A percentile compares a stretch with the other conserved stretches of the same genome.
These are phyloP conservation scores for Cotesia typhae DNA, from an alignment of 1,140 invertebrate species.

Conservation along the genomic window DNA sequence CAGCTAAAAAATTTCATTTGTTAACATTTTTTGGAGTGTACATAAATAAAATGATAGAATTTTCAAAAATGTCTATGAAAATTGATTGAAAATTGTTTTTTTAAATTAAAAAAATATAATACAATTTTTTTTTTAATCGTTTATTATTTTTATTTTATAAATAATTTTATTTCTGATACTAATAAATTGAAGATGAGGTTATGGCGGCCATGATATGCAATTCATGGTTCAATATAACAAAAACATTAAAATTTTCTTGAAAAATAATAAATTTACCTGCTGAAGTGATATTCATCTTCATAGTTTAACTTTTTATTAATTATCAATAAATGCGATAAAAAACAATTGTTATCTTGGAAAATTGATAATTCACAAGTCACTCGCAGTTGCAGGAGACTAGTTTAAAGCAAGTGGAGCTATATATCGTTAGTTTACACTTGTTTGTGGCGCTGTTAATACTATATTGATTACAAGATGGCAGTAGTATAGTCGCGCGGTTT, in stretches of 20 bases:
- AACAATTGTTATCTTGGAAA: not conserved
- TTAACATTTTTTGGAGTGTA: not conserved
- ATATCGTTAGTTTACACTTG: too few species aligned
- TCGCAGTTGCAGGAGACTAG: not conserved
- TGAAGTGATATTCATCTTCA: slow-evolving; percentile 66
- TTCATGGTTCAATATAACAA: slow-evolving; percentile 29
- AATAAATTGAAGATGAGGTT: slow-evolving; percentile 21
- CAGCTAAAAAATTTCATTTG: slow-evolving; percentile 71
- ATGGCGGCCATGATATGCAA: slow-evolving; percentile 22
- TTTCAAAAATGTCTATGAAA: slow-evolving; percentile 23
- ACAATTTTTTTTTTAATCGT: not conserved
- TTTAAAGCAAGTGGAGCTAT: too few species aligned
- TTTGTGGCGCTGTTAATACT: too few species aligned
- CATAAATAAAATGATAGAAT: slow-evolving; percentile 19
- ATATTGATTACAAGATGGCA: too few species aligned
- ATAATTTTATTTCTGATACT: not conserved
- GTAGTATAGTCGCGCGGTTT: too few species aligned
- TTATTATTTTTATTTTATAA: slow-evolving; percentile 6
- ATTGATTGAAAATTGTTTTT: not conserved
- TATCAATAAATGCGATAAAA: not conserved
- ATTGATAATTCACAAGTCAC: not conserved
- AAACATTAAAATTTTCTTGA: slow-evolving; percentile 15
- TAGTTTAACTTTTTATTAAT: slow-evolving; percentile 30
- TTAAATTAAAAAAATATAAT: too few species aligned
- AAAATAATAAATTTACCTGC: slow-evolving; percentile 55